Percentiles rank a stretch among this genome's conserved stretches.
Conservation (phyloP, 2,113 vertebrate genomes). For the Calonectris borealis region DNA sequence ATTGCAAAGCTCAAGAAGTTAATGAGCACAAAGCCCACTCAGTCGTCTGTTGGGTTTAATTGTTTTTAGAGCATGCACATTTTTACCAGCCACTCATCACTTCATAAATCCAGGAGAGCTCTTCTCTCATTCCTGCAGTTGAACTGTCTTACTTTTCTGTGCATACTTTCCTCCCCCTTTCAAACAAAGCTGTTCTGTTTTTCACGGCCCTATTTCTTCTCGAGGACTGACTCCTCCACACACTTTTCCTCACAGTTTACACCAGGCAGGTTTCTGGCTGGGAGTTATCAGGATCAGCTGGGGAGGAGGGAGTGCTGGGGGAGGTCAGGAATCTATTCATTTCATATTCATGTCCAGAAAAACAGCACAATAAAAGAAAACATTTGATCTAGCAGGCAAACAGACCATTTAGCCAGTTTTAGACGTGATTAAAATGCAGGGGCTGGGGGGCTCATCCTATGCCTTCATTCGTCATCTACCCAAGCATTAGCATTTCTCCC, state of each 20-base stretch:
- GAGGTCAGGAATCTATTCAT: slow-evolving; percentile 73
- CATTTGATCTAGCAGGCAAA: slow-evolving; percentile 64
- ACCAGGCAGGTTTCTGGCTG: slow-evolving; percentile 70
- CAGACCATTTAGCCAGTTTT: slow-evolving; percentile 63
- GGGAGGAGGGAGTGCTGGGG: slow-evolving; percentile 61
- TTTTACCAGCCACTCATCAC: slow-evolving; percentile 60
- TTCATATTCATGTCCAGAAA: slow-evolving; percentile 74
- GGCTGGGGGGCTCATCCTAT: neutral
- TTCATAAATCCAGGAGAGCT: slow-evolving; percentile 70
- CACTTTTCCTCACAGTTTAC: slow-evolving; percentile 67
- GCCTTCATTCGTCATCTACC: neutral
- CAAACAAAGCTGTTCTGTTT: slow-evolving; percentile 79
- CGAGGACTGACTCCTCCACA: slow-evolving; percentile 77
- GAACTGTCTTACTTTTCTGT: slow-evolving; percentile 65
- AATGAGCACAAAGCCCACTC: slow-evolving; percentile 67
- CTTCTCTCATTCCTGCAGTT: slow-evolving; percentile 66
- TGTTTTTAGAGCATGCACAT: slow-evolving; percentile 66
- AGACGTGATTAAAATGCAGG: slow-evolving; percentile 44
- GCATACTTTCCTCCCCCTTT: slow-evolving; percentile 75
- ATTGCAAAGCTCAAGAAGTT: slow-evolving; percentile 64
- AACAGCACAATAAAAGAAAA: slow-evolving; percentile 70
- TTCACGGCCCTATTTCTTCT: slow-evolving; percentile 67
- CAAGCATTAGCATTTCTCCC: neutral
- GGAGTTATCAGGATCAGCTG: slow-evolving; percentile 70
- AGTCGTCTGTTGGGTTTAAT: slow-evolving; percentile 57